Evolutionary conservation across 1,140 invertebrate genomes (phyloP), one percentile per base, ranked within the genome.

Genomic region (Sycophila sp.): DNA sequence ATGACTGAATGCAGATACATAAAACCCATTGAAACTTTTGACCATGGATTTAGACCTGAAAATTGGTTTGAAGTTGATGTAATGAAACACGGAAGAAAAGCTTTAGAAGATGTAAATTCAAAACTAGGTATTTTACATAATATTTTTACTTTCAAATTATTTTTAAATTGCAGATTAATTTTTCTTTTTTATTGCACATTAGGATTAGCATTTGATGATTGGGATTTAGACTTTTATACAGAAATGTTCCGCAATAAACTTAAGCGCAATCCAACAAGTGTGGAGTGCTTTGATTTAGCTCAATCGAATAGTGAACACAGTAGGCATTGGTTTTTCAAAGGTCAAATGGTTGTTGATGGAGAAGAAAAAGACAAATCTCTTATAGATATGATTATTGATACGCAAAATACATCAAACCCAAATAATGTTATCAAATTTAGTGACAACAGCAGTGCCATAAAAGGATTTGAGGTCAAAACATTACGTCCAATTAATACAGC

Each of bases 391-490:
- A 96, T 99, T 30, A 94, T 95, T 78, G 90, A 92, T 42, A 99
- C 98, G 0, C 96, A 99, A 81, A 87, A 90, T 0, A 86, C 87
- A 59, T 93, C 94, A 0, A 98, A 99, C 87, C 82, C 89, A 6
- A 99, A 99, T 82, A 99, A 98, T 88, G 92, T 98, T 7, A 99
- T 99, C 75, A 97, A 98, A 85, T 99, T 99, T 82, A 94, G 92
- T 78, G 98, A 99, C 80, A 99, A 99, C 81, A 98, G 96, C 85
- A 96, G 96, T 89, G 96, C 95, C 0, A 98, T 99, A 30, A 82
- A 90, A 80, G 98, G 98, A 13, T 98, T 91, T 81, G 80, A 89
- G 60, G 89, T 95, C 15, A 85, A 87, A 28, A 87, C 89, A 69
- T 78, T 96, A 32, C 82, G 88, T 58, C 93, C 96, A 0, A 81